Evolutionary conservation across 2,888 invertebrate species (phyloP), one percentile per base, ranked within the genome.

Genomic region (Colostygia pectinataria): DNA sequence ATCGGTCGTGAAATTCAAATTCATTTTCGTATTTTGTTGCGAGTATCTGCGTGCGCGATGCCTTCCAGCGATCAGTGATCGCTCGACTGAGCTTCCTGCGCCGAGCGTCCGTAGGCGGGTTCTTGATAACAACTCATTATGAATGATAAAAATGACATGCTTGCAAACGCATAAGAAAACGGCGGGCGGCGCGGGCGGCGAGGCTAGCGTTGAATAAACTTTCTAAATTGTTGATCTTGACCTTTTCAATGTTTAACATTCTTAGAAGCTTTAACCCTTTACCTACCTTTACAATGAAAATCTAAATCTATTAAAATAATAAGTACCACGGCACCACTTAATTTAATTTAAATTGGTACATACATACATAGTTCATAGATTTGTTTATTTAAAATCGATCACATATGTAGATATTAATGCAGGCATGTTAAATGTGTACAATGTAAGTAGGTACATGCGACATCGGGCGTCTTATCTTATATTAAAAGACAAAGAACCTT

Each of bases 61-160:
- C 46, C 46, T 53, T 60, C 58, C 61, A 57, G 58, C 55, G 56
- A 64, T 66, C 67, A 61, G 57, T 59, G 63, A 57, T 55, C 63
- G 56, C 64, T 63, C 71, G 71, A 85, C 84, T 86, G 80, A 77
- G 71, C 69, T 72, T 76, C 77, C 77, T 71, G 73, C 73, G 71
- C 66, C 64, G 68, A 67, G 71, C 72, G 67, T 58, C 61, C 53
- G 79, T 77, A 71, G 78, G 81, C 78, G 80, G 75, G 55, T 72
- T 69, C 75, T 74, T 80, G 86, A 85, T 86, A 85, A 85, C 79
- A 66, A 65, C 66, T 72, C 72, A 77, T 80, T 78, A 83, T 73
- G 72, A 77, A 80, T 82, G 83, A 86, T 86, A 85, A 85, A 81
- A 77, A 74, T 74, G 71, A 70, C 73, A 71, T 66, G 63, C 68